Percentiles rank a stretch among this genome's conserved stretches.
Evolutionary conservation across 2,113 vertebrate genomes (phyloP).

Genomic region (Corythornis cristatus): DNA sequence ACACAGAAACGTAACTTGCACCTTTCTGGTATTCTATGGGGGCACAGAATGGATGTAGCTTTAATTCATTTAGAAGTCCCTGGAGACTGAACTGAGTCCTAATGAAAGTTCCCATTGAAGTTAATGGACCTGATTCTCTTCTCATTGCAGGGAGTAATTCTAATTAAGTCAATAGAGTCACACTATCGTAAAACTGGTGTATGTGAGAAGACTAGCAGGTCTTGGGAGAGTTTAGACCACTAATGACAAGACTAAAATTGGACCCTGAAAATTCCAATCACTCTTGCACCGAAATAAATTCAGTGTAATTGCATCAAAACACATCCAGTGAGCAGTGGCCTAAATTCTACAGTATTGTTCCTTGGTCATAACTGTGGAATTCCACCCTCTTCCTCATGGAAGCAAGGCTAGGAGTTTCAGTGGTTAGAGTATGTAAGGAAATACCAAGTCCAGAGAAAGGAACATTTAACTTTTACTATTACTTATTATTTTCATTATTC

Average conservation of each 20-base stretch:
- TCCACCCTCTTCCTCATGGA: neutral
- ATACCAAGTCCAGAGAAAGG: neutral
- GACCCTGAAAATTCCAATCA: neutral
- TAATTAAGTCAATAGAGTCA: conserved; percentile 59
- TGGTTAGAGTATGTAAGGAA: neutral
- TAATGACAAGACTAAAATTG: conserved; percentile 46
- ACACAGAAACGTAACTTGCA: neutral
- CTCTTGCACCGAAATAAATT: neutral
- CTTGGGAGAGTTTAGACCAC: conserved; percentile 36
- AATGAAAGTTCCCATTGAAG: conserved; percentile 66
- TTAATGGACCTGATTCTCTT: conserved; percentile 63
- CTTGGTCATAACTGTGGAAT: neutral
- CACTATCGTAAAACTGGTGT: conserved; percentile 34
- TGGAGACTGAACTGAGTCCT: conserved; percentile 43
- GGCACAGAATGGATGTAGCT: conserved; percentile 7
- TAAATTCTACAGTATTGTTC: conserved; percentile 8
- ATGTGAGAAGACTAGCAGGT: conserved; percentile 22
- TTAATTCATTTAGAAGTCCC: conserved; percentile 33
- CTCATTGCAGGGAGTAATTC: conserved; percentile 48
- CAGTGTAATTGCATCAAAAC: neutral
- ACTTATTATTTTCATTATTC: neutral
- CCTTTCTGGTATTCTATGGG: neutral
- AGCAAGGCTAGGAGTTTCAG: neutral
- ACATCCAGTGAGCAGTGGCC: conserved; percentile 9
- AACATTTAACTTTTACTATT: accelerated